Base-by-base conservation (phyloP, 2,113 vertebrate species). In the Chloroceryle aenea region DNA sequence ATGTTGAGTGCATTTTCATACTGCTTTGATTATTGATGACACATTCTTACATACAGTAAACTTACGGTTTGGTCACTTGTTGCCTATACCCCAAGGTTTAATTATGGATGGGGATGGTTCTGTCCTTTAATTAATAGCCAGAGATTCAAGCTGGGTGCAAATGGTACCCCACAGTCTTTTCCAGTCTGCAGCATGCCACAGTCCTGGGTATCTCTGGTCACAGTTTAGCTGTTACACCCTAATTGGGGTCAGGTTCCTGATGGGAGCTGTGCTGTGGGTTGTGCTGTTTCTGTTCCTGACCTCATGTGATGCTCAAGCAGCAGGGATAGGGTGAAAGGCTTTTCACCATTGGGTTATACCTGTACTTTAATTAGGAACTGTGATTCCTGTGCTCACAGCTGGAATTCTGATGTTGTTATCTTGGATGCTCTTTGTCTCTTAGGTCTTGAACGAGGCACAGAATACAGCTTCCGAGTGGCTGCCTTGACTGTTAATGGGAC, bases 381-480 rank as follows among this genome's bases (percentile, higher is more conserved):
- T 29, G 84, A 19, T 63, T 59, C 38, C 68, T n/a, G 18, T 34
- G 38, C 74, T 68, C 69, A 14, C 53, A 47, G 62, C 11, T 67
- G 45, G 22, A 64, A 27, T 42, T 78, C 40, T 30, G 68, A 7
- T 52, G 90, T 72, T 79, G 86, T 16, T 38, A 4, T 11, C 45
- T 27, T n/a, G 3, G 66, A 2, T 88, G 4, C 61, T 53, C 7
- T 83, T 89, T 93, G 82, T 78, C 22, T 85, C 22, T 6, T 81
- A 99, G 99, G 98, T 95, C 97, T 99, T 26, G 99, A 99, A 79
- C 98, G 99, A 4, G 99, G 99, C 3, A 99, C 99, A 0, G 99
- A 99, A 77, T 99, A 99, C 96, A 98, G 99, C 43, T 99, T 99
- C 94, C 97, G 99, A 2, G 98, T 99, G 23, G 98, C 99, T 4